Evolutionary conservation across 1,140 invertebrate genomes (phyloP), one percentile per base, ranked within the genome.

Genomic region (Pseudachorutes palmiensis): DNA sequence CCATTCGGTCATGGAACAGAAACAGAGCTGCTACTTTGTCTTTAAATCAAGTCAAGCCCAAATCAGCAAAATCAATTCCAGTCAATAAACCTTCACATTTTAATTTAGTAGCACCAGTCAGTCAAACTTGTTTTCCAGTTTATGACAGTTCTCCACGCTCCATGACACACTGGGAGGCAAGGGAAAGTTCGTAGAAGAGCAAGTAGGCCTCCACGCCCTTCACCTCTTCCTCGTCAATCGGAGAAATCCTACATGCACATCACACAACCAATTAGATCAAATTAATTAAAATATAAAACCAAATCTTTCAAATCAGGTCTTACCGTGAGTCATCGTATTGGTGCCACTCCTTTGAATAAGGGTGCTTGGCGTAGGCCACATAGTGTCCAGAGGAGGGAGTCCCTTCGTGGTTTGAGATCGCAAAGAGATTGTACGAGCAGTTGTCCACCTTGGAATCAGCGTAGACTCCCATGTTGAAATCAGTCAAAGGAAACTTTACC

Each of bases 301-400:
- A n/a, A n/a, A 12, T 57, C 5, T 24, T 14, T 57, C 24, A 9
- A 57, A 9, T 22, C 24, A 12, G 2, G n/a, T 41, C 67, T 75
- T 78, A 90, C 88, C 90, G 86, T 48, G 87, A 89, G 80, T 97
- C 94, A 80, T 97, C 96, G 79, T 93, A 97, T 75, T 89, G 87
- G 78, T 94, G 87, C 94, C 94, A 97, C 60, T 90, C 85, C 63
- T 83, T 83, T 3, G 84, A 86, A 76, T 87, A 89, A 0, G 93
- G 92, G 79, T 97, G 92, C 77, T 89, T 88, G 79, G 92, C 94
- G 75, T 91, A 90, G 57, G 93, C 92, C 62, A 92, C 94, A 80
- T 97, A 97, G 80, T 97, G 94, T 32, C 94, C 93, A 3, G 90
- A 93, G 76, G 91, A 90, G 0, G 90, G 88, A 3, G 91, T 92